A percentile compares a stretch with the other conserved stretches of the same genome.
Evolutionary conservation across 2,888 invertebrate species (phyloP).

Genomic region (Eupeodes latifasciatus): DNA sequence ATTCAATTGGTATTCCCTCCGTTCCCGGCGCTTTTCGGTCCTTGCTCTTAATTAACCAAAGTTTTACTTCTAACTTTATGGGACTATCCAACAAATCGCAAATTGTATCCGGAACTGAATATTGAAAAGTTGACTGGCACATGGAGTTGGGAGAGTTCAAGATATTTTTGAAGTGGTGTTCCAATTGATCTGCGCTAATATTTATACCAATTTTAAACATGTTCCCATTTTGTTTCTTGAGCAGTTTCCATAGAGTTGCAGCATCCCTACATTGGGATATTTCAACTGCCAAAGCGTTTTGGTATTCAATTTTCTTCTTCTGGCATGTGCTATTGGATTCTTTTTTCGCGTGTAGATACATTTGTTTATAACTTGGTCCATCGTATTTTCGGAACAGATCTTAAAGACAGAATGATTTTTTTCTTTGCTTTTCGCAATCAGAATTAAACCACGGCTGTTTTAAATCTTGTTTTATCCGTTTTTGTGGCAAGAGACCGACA

Average conservation of each 20-base stretch:
- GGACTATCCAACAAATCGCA: neutral
- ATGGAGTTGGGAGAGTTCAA: neutral
- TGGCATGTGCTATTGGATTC: neutral
- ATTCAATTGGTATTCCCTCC: conserved; percentile 5
- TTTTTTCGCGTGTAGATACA: neutral
- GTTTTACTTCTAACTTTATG: neutral
- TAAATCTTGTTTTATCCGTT: neutral
- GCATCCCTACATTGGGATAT: conserved; percentile 29
- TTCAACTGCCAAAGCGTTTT: neutral
- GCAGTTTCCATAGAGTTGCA: conserved; percentile 1
- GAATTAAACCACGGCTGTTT: conserved; percentile 26
- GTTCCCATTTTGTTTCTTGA: conserved; percentile 2
- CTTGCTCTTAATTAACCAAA: conserved; percentile 1
- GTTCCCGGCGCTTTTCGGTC: conserved; percentile 10
- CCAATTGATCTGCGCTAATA: neutral
- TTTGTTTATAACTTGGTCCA: neutral
- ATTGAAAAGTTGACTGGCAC: neutral
- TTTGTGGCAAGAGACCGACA: neutral
- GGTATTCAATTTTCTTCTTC: no score
- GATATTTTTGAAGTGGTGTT: conserved; percentile 8
- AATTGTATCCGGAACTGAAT: conserved; percentile 8
- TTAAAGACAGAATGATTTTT: neutral
- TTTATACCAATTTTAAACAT: neutral
- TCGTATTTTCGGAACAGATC: conserved; percentile 5
- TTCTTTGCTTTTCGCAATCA: no score